Base-by-base conservation (phyloP, 2,888 invertebrate genomes). In the Formica aserva region DNA sequence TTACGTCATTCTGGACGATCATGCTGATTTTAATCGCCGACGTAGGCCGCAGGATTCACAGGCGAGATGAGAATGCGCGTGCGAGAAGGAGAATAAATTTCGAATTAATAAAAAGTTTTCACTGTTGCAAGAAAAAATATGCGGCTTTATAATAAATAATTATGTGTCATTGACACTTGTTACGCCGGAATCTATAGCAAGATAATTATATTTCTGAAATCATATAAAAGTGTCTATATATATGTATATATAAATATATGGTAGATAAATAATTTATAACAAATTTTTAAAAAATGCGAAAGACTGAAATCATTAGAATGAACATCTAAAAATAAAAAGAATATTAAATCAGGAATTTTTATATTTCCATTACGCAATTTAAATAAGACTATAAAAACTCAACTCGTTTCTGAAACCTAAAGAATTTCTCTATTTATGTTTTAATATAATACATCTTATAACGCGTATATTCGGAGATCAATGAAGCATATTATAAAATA, bases 1-100 rank as follows among this genome's bases (percentile, higher is more conserved):
- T 78, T 71, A 82, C 72, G 82, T 81, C 84, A 67, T 67, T 72
- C 83, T 60, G 69, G 29, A 69, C 83, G 81, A 69, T 80, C 78
- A 80, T 80, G 78, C 60, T 80, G 78, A 80, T 80, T 80, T 80
- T 80, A 80, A 80, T 80, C 69, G 78, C 22, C 60, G 71, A 13
- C 57, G 60, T 57, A 45, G 45, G 45, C 60, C 71, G 41, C 41
- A 57, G 77, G 77, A 77, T 55, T 66, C 77, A 29, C 41, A 41
- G 32, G 22, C 57, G 57, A 8, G 55, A 69, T 69, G 69, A 41
- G 35, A 22, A 9, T 11, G 32, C 45, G 45, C 29, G 41, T 57
- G 57, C 1, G 41, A 18, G 66, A 52, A 15, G 41, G 29, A 77
- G 60, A 80, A 32, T 15, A 60, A 48, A 80, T 71, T 60, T 60